Evolutionary conservation across 2,888 invertebrate genomes (phyloP).

Genomic region (Lordiphosa andalusiaca): DNA sequence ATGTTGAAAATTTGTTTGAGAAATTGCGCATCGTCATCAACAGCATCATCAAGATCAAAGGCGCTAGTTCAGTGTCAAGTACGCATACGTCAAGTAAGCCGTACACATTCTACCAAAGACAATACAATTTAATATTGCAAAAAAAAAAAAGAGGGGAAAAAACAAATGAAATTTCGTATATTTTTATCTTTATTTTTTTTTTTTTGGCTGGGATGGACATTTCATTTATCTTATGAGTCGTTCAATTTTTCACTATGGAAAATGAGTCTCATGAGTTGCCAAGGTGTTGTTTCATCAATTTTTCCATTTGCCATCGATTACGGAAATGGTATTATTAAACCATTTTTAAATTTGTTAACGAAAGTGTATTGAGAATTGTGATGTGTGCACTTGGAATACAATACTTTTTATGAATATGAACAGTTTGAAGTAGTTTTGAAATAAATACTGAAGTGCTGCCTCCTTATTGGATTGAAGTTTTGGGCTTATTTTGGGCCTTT

Average conservation of each 20-base stretch:
- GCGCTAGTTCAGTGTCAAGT: constrained; percentile 47
- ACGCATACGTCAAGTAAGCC: constrained; percentile 16
- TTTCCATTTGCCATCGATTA: constrained; percentile 24
- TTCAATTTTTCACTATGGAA: constrained; percentile 35
- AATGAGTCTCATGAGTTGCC: constrained; percentile 28
- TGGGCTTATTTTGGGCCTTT: too few relatives aligned
- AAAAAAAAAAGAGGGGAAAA: constrained; percentile 21
- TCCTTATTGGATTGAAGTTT: too few relatives aligned
- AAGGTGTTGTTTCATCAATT: constrained; percentile 32
- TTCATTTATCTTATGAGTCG: constrained; percentile 54
- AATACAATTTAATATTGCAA: constrained; percentile 60
- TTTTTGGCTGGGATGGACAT: constrained; percentile 21
- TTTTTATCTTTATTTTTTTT: too few relatives aligned
- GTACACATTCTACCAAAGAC: constrained; percentile 50
- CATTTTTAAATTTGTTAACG: constrained; percentile 1
- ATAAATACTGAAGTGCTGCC: too few relatives aligned
- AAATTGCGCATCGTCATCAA: constrained; percentile 63
- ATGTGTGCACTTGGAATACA: too few relatives aligned
- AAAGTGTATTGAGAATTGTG: background rate
- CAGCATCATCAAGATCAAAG: constrained; percentile 68
- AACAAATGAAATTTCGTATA: constrained; percentile 37
- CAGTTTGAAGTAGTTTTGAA: too few relatives aligned
- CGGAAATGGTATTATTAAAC: constrained; percentile 9
- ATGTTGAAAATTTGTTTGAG: constrained; percentile 60
- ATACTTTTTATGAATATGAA: too few relatives aligned